These are phyloP conservation scores for Ranitomeya variabilis DNA, from an alignment of 2,113 vertebrate species.

Conservation along the genomic window DNA sequence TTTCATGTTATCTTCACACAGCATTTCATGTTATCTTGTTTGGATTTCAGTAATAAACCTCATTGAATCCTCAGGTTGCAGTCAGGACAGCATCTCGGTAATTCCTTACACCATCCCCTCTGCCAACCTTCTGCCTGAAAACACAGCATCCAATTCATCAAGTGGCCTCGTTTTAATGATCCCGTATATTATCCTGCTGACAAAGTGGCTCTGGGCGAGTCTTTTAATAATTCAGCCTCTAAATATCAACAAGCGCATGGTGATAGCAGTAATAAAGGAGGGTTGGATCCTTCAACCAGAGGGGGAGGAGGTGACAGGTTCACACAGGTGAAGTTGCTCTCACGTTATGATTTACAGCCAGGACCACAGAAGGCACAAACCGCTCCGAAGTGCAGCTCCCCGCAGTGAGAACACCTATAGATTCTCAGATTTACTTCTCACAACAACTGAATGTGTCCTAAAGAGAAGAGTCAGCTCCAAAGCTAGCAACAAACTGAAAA, in stretches of 20 bases:
- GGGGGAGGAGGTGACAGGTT: neutral
- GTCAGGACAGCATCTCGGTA: neutral
- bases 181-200: slow-evolving; percentile 15
- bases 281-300: neutral
- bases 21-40: too few relatives aligned
- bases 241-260: slow-evolving; percentile 33
- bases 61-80: neutral
- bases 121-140: slow-evolving; percentile 5
- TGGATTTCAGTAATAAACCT: too few relatives aligned
- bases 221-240: slow-evolving; percentile 47
- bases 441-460: neutral
- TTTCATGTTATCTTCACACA: too few relatives aligned
- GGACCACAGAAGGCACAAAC: neutral
- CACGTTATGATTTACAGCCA: neutral
- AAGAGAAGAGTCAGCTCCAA: too few relatives aligned
- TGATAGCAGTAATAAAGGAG: neutral
- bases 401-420: too few relatives aligned
- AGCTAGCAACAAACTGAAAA: too few relatives aligned
- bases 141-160: slow-evolving; percentile 3
- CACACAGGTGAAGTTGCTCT: neutral
- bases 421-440: neutral
- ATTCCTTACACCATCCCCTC: neutral
- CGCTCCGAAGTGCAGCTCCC: neutral
- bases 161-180: slow-evolving; percentile 16
- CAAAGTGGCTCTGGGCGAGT: slow-evolving; percentile 1